phyloP scores from a whole-genome alignment of 2,888 invertebrate species.

The Biston stratarius region DNA sequence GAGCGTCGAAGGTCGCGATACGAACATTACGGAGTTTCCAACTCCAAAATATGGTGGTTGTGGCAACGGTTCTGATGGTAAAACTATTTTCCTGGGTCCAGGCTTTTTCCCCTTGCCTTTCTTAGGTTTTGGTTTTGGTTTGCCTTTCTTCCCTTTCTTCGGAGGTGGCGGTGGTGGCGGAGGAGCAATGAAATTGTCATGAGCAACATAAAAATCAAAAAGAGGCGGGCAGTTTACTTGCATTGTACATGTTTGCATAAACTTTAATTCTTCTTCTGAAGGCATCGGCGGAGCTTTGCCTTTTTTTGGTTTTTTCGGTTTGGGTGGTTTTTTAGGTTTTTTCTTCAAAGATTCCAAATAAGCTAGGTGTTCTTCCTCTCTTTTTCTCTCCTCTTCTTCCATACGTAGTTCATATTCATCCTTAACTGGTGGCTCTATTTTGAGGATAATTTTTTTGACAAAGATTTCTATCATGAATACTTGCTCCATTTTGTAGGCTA shows the following conservation, averaged over 20 bases:
- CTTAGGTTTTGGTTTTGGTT: conserved; percentile 46
- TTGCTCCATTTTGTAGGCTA: conserved; percentile 69
- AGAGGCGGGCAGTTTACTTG: conserved; percentile 78
- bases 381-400: conserved; percentile 70
- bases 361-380: conserved; percentile 70
- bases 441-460: conserved; percentile 76
- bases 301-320: conserved; percentile 62
- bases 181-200: conserved; percentile 79
- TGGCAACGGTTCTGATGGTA: conserved; percentile 79
- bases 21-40: conserved; percentile 76
- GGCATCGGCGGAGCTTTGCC: conserved; percentile 74
- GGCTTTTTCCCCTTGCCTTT: conserved; percentile 48
- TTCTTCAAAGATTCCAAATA: conserved; percentile 65
- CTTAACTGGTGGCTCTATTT: conserved; percentile 76
- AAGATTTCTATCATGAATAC: conserved; percentile 82
- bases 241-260: conserved; percentile 78
- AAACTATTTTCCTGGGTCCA: conserved; percentile 58
- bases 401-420: conserved; percentile 76
- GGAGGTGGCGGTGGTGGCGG: conserved; percentile 73
- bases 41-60: conserved; percentile 81
- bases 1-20: conserved; percentile 75
- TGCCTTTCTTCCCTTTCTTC: conserved; percentile 59
- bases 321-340: conserved; percentile 70
- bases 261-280: conserved; percentile 81
- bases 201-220: conserved; percentile 80